phyloP scores from a whole-genome alignment of 2,888 invertebrate genomes.

The Agrochola lychnidis region DNA sequence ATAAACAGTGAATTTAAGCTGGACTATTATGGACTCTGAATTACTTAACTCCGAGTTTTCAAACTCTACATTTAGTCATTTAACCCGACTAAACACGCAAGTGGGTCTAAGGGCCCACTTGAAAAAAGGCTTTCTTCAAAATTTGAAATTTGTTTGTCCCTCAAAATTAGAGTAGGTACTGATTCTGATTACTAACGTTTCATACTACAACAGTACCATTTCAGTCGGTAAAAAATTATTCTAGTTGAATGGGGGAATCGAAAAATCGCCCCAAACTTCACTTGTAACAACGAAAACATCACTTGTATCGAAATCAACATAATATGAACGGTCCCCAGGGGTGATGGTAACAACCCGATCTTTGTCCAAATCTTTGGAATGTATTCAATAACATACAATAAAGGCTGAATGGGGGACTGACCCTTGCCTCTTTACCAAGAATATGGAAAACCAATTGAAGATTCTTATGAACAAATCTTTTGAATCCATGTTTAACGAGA shows the following conservation, averaged over 20 bases:
- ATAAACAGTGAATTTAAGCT: too few species aligned
- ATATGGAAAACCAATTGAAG: slow-evolving; percentile 49
- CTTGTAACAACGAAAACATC: slow-evolving; percentile 47
- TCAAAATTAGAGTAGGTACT: not conserved
- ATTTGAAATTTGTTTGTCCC: not conserved
- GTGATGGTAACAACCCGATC: slow-evolving; percentile 63
- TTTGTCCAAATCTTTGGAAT: slow-evolving; percentile 73
- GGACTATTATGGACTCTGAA: too few species aligned
- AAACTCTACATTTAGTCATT: too few species aligned
- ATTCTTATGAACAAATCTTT: slow-evolving; percentile 20
- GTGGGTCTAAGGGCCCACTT: too few species aligned
- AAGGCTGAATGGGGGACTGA: slow-evolving; percentile 60
- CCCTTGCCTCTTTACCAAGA: slow-evolving; percentile 60
- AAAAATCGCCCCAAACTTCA: too few species aligned
- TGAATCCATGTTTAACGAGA: slow-evolving; percentile 5
- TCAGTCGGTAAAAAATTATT: not conserved
- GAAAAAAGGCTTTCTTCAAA: too few species aligned
- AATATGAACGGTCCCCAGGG: slow-evolving; percentile 50
- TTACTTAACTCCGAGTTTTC: too few species aligned
- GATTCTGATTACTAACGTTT: not conserved
- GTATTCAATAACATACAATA: slow-evolving; percentile 70
- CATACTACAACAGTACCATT: slow-evolving; percentile 8
- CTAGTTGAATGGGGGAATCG: not conserved
- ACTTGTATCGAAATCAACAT: slow-evolving; percentile 58
- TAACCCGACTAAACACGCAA: too few species aligned